A percentile compares a stretch with the other conserved stretches of the same genome.
Conservation (phyloP, 37 sponge, comb jelly and placozoan genomes). For the Hexactinellida sp. region DNA sequence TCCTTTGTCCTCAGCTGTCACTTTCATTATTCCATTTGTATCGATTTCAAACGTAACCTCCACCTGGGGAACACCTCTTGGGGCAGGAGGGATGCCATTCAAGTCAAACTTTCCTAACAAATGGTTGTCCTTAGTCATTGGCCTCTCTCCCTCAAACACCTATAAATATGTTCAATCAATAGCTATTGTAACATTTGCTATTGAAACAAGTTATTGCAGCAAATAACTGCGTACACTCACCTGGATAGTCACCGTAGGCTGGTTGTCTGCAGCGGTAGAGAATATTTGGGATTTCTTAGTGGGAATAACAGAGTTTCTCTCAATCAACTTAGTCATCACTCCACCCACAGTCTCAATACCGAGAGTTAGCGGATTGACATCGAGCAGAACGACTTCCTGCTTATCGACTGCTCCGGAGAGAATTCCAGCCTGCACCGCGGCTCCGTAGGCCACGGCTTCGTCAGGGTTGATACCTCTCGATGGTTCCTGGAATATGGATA, state of each 20-base stretch:
- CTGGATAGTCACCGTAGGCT: conserved; percentile 96
- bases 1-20: conserved; percentile 97
- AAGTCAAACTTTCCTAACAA: conserved; percentile 91
- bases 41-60: conserved; percentile 99
- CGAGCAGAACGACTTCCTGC: conserved; percentile 65
- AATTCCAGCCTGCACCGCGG: conserved; percentile 96
- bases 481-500: conserved; percentile 34
- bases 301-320: conserved; percentile 89
- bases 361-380: conserved; percentile 93
- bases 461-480: conserved; percentile 94
- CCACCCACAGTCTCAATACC: conserved; percentile 99
- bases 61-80: conserved; percentile 93
- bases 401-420: conserved; percentile 76
- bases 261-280: conserved; percentile 95
- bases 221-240: too few relatives aligned
- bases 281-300: conserved; percentile 99
- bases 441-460: conserved; percentile 98
- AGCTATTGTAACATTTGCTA: not conserved
- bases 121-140: conserved; percentile 98
- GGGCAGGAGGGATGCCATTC: conserved; percentile 93
- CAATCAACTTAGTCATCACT: conserved; percentile 96
- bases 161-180: not conserved
- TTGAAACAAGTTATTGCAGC: too few relatives aligned
- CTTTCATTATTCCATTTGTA: conserved; percentile 89
- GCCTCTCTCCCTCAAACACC: conserved; percentile 94